Evolutionary conservation across 1,140 invertebrate genomes (phyloP).

Genomic region (Harlomillsia oculata): DNA sequence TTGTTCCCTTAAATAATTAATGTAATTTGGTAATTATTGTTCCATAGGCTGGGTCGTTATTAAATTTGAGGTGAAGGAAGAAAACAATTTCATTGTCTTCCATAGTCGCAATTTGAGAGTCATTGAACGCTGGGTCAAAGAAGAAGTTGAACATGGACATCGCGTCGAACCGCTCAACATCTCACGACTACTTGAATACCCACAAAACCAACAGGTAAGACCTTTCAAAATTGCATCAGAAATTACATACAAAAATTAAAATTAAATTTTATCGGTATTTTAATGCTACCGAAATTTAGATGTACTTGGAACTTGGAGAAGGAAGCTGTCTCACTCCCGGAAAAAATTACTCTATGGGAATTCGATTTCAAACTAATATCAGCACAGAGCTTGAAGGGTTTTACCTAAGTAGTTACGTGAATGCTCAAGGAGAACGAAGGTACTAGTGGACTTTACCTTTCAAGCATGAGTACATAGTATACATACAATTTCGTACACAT

Average conservation of each 20-base stretch:
- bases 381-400: slow-evolving; percentile 76
- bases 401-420: slow-evolving; percentile 79
- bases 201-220: slow-evolving; percentile 59
- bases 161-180: slow-evolving; percentile 53
- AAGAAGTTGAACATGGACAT: slow-evolving; percentile 31
- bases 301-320: slow-evolving; percentile 69
- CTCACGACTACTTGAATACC: slow-evolving; percentile 64
- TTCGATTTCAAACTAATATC: slow-evolving; percentile 71
- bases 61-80: slow-evolving; percentile 54
- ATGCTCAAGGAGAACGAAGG: slow-evolving; percentile 63
- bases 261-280: not conserved
- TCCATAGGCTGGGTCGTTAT: slow-evolving; percentile 44
- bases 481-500: not conserved
- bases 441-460: slow-evolving; percentile 42
- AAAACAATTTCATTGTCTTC: slow-evolving; percentile 80
- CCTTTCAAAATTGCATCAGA: not conserved
- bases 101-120: slow-evolving; percentile 83
- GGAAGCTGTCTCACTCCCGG: slow-evolving; percentile 47
- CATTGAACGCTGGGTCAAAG: slow-evolving; percentile 52
- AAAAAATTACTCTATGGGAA: slow-evolving; percentile 70
- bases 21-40: not conserved
- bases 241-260: not conserved
- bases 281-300: slow-evolving; percentile 15
- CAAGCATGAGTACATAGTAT: not conserved
- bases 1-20: not conserved